Evolutionary conservation across 2,113 vertebrate genomes (phyloP).

Genomic region (Myodes glareolus): DNA sequence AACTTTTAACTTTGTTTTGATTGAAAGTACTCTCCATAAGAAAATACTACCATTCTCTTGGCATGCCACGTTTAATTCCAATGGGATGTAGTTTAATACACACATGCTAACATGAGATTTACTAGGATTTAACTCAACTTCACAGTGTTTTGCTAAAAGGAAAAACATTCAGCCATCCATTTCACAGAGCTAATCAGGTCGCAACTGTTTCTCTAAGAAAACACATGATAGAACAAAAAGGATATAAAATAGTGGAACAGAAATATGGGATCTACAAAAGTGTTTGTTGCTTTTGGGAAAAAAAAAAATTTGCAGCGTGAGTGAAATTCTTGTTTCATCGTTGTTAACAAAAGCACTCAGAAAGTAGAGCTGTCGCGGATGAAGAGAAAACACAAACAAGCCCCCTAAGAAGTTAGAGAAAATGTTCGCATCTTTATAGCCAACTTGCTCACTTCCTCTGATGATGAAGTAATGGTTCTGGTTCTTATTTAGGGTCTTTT

Average conservation of each 20-base stretch:
- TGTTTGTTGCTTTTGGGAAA: constrained; percentile 30
- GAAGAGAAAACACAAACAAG: background rate
- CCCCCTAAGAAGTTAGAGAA: background rate
- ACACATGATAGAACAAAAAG: constrained; percentile 46
- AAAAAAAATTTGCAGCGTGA: constrained; percentile 29
- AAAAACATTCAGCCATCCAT: constrained; percentile 39
- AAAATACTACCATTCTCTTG: background rate
- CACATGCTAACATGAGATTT: background rate
- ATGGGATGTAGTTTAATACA: background rate
- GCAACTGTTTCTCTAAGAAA: constrained; percentile 42
- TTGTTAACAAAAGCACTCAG: constrained; percentile 15
- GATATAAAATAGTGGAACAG: constrained; percentile 39
- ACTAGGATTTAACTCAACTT: background rate
- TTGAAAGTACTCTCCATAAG: background rate
- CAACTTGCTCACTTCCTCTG: background rate
- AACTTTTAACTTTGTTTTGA: constrained; percentile 44
- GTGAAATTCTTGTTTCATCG: constrained; percentile 24
- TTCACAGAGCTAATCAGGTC: constrained; percentile 42
- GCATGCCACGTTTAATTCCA: background rate
- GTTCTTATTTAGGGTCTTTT: background rate
- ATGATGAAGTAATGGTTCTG: background rate
- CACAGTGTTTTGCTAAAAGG: constrained; percentile 52
- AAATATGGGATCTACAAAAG: constrained; percentile 44
- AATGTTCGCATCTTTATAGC: background rate
- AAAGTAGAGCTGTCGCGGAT: background rate